Evolutionary conservation across 2,888 invertebrate species (phyloP), one percentile per base, ranked within the genome.

Genomic region (Hydroisotoma schaefferi): DNA sequence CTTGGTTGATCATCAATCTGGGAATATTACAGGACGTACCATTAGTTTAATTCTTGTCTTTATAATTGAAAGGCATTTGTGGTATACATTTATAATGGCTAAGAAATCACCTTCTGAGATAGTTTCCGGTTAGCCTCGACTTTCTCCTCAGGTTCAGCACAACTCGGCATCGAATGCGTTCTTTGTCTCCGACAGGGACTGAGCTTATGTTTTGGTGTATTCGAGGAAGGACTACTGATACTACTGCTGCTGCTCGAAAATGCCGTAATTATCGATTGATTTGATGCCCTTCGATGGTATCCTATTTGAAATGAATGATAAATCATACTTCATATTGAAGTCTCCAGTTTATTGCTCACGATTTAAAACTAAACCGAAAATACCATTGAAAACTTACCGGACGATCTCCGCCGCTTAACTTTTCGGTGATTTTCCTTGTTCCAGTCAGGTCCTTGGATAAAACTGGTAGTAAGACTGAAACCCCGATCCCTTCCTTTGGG

Each of bases 231-330:
- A 43, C 62, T 62, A 25, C 62, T 54, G 27, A 62, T 27, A 47
- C 62, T 62, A 48, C 62, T 62, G 2, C 54, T 58, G 23, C 62
- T 62, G 28, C 57, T 62, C 25, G 62, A 62, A 51, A 57, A 62
- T 4, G 62, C 49, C 3, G 62, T 62, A 23, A 58, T 54, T 8
- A 62, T 27, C 18, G 62, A 62, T 15, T 62, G 62, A 37, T 62
- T 62, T 8, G 58, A 58, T 46, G 55, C 57, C 26, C 61, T 52
- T 37, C 62, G 62, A 8, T 20, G 40, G 47, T 62, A 62, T 23
- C 62, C 62, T 62, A 12, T 27, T 12, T 10, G 38, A 26, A 26
- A 25, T 15, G 15, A 4, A 25, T 46, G 26, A 3, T 22, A 46
- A 3, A 20, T 6, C 15, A 12, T 46, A 25, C 23, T 46, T 46